Evolutionary conservation across 2,888 invertebrate genomes (phyloP), one percentile per base, ranked within the genome.

Genomic region (Strigamia transsilvanica): DNA sequence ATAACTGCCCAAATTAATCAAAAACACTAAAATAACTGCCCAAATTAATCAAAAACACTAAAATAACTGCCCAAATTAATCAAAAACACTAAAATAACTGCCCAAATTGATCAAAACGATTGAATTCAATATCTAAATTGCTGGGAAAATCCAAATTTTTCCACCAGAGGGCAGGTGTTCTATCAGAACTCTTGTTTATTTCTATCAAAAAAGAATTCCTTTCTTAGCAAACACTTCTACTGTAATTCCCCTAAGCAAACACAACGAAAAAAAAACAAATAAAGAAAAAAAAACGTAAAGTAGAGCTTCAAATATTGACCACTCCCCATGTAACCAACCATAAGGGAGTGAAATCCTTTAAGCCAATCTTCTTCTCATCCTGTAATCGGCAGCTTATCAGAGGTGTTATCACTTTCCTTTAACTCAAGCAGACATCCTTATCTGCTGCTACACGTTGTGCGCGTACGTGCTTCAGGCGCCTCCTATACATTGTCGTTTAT

Each of bases 331-430:
- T 66, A 15, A 66, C 66, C 66, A 66, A 23, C 12, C 15, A 23
- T n/a, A n/a, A n/a, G n/a, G n/a, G 66, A 66, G 66, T 66, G 13
- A 66, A 66, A 66, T 66, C 66, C 66, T 23, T n/a, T 66, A 27
- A 66, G 23, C 66, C 66, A 66, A 66, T 66, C 27, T 66, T 66
- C 66, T 66, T 66, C 27, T 66, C 66, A 66, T 66, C 66, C 66
- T 66, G 66, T 66, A 66, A 66, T 66, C 66, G 66, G 23, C 23
- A 15, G 32, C 66, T 66, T 66, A 66, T 66, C 66, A 15, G 13
- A 66, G 66, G 66, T 66, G 66, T 66, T 66, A 66, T 66, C 66
- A 23, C 66, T 23, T 66, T 66, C 27, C 66, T 66, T 66, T 27
- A 66, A 66, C 66, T 66, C 66, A 18, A 9, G 10, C 18, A 66